These are phyloP conservation scores for Euura lappo DNA, from an alignment of 1,140 invertebrate species.

Conservation along the genomic window DNA sequence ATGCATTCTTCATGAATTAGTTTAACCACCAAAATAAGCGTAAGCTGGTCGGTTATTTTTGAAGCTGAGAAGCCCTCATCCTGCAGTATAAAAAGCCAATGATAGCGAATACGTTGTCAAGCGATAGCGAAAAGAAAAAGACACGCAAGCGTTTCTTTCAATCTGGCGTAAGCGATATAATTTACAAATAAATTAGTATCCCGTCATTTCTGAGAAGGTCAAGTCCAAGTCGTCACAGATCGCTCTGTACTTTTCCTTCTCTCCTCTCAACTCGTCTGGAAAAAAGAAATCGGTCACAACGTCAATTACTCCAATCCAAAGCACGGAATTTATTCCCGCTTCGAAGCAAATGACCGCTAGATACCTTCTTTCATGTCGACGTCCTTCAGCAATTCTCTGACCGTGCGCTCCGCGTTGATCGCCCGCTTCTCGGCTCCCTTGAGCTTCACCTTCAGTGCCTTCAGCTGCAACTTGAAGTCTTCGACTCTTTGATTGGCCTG, in stretches of 20 bases:
- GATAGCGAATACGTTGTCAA: neutral
- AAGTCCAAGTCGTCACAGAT: slow-evolving; percentile 79
- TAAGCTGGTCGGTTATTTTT: neutral
- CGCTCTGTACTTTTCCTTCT: slow-evolving; percentile 73
- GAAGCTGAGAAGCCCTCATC: neutral
- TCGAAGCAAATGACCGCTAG: neutral
- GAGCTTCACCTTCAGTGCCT: slow-evolving; percentile 49
- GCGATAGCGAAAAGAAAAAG: neutral
- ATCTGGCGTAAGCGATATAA: neutral
- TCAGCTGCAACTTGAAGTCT: slow-evolving; percentile 54
- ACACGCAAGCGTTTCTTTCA: neutral
- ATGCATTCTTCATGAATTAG: slow-evolving; percentile 1
- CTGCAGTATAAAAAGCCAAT: neutral
- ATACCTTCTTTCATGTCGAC: slow-evolving; percentile 57
- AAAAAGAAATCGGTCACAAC: slow-evolving; percentile 22
- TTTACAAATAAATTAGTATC: slow-evolving; percentile 49
- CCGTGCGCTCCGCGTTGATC: slow-evolving; percentile 50
- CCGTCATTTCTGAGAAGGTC: slow-evolving; percentile 67
- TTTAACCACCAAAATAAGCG: neutral
- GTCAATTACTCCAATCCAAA: too few species aligned
- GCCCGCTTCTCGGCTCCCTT: slow-evolving; percentile 57
- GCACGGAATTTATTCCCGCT: neutral
- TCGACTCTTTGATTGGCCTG: slow-evolving; percentile 56
- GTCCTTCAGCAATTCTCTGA: slow-evolving; percentile 52
- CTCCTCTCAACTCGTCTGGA: slow-evolving; percentile 74